Evolutionary conservation across 2,888 invertebrate species (phyloP), one percentile per base, ranked within the genome.

Genomic region (Penaeus monodon): DNA sequence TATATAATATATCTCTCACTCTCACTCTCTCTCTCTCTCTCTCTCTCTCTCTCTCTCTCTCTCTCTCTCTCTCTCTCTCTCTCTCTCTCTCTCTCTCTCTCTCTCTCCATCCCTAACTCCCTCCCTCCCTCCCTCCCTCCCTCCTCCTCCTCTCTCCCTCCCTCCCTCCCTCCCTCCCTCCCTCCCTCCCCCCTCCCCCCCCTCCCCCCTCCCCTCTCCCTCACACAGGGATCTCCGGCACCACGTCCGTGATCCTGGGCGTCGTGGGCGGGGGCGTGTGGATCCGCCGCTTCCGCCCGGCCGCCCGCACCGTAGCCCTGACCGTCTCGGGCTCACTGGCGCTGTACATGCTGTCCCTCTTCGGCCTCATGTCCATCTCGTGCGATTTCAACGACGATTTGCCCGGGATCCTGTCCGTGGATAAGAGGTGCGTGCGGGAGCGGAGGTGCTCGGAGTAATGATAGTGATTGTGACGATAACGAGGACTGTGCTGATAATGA

Each of bases 381-480:
- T 90, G 90, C 74, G 79, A 76, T 20, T 86, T 88, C 49, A 76
- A 87, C 17, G 66, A 49, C 76, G 90, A 90, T 57, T 81, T 90
- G 22, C 90, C 90, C 14, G 90, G 89, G n/a, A 66, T 76, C 6
- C 44, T 82, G 44, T 33, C 73, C 2, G 49, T 82, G 1, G 83
- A 88, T 65, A 78, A 80, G 38, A 88, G 81, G 90, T 90, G 74
- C 57, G 86, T 81, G 38, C 6, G 38, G 38, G 6, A 38, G 38
- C 3, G 38, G 38, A 6, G 38, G 38, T n/a, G n/a, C n/a, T n/a
- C n/a, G 3, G 2, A 33, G 3, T 3, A 33, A 33, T 33, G 3
- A 33, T 33, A 33, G 3, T 3, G 3, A 33, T 33, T 2, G 3
- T 33, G 3, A 33, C 3, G 7, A 8, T 38, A 38, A 38, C 7